These are phyloP conservation scores for Zoanthus sansibaricus DNA, from an alignment of 92 coral and sea anemone species.

Conservation along the genomic window DNA sequence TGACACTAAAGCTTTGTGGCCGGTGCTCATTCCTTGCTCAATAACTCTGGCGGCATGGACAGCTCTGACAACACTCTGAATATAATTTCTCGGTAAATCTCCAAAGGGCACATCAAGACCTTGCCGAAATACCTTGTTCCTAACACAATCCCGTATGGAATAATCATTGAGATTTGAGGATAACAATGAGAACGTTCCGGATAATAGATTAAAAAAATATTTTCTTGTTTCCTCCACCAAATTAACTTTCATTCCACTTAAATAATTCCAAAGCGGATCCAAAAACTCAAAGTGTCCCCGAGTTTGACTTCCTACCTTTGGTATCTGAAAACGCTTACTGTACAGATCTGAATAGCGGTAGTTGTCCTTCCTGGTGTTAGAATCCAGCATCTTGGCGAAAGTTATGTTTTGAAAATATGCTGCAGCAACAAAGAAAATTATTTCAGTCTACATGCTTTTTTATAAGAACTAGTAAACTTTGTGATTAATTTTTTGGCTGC, in stretches of 20 bases:
- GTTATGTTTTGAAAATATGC: conserved; percentile 21
- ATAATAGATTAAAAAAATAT: neutral
- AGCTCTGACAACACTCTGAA: neutral
- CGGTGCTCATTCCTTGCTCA: neutral
- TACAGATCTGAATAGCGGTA: neutral
- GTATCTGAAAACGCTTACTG: neutral
- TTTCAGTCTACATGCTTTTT: no score
- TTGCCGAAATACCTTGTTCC: neutral
- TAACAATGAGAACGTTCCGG: neutral
- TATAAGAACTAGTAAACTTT: no score
- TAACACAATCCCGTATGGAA: neutral
- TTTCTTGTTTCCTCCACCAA: neutral
- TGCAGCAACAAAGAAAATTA: neutral
- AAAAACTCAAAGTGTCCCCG: no score
- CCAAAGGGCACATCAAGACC: conserved; percentile 4
- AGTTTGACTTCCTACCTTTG: neutral
- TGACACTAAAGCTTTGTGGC: neutral
- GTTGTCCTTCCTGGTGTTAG: neutral
- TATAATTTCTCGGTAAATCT: conserved; percentile 5
- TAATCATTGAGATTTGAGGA: neutral
- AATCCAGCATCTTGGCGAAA: neutral
- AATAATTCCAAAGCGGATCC: neutral
- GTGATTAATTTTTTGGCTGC: no score
- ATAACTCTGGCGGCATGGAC: conserved; percentile 1
- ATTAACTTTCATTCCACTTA: neutral